Percentiles rank a stretch among this genome's conserved stretches.
These are phyloP conservation scores for Exocentrus adspersus DNA, from an alignment of 2,888 invertebrate genomes.

Conservation along the genomic window DNA sequence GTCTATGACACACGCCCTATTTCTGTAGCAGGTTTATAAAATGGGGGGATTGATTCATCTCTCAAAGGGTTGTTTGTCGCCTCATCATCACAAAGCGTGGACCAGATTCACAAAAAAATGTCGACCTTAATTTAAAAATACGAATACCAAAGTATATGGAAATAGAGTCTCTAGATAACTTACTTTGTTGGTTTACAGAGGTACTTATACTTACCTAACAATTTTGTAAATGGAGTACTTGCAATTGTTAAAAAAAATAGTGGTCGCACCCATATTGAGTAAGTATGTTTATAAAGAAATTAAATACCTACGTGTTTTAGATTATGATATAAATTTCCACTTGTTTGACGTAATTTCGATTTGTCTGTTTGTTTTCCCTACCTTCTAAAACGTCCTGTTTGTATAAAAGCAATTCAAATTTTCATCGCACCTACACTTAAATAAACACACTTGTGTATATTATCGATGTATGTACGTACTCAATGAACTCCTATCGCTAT, in stretches of 20 bases:
- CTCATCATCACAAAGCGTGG: conserved; percentile 8
- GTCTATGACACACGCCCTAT: conserved; percentile 11
- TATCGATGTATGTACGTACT: neutral
- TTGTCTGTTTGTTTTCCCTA: conserved; percentile 13
- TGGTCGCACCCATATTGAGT: too few species aligned
- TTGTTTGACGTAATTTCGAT: conserved; percentile 11
- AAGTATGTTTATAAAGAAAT: neutral
- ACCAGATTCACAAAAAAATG: conserved; percentile 11
- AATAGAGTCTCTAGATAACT: too few species aligned
- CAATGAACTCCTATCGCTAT: conserved; percentile 20
- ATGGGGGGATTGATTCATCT: conserved; percentile 23
- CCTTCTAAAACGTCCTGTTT: conserved; percentile 28
- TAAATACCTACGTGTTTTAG: neutral
- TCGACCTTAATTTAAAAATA: neutral
- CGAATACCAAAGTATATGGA: too few species aligned
- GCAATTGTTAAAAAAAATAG: too few species aligned
- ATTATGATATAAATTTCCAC: neutral
- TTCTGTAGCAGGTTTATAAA: neutral
- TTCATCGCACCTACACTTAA: conserved; percentile 28
- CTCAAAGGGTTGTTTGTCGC: conserved; percentile 19
- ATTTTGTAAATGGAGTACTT: too few species aligned
- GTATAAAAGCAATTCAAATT: conserved; percentile 27
- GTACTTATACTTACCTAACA: too few species aligned
- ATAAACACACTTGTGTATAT: conserved; percentile 7
- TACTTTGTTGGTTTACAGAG: too few species aligned